phyloP scores from a whole-genome alignment of 2,113 vertebrate genomes.

The Taurulus bubalis region DNA sequence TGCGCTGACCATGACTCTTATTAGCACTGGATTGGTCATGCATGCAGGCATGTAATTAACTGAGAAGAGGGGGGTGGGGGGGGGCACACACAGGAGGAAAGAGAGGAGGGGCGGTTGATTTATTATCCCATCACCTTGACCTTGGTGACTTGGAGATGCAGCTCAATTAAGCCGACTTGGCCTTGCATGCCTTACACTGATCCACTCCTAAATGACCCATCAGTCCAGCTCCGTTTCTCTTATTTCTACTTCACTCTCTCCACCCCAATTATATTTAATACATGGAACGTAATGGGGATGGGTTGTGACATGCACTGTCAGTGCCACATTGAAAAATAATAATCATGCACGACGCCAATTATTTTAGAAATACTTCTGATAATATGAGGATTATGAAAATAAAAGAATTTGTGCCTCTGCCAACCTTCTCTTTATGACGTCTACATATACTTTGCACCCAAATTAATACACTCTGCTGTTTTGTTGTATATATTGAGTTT shows the following conservation, averaged over 20 bases:
- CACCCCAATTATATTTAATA: constrained; percentile 11
- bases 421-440: background rate
- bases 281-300: constrained; percentile 11
- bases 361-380: background rate
- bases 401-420: background rate
- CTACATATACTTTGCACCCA: too few species aligned
- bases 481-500: too few species aligned
- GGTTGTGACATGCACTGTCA: constrained; percentile 2
- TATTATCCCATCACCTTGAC: constrained; percentile 82
- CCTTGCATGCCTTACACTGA: constrained; percentile 48
- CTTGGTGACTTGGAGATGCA: constrained; percentile 72
- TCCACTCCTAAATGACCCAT: constrained; percentile 67
- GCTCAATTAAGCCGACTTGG: constrained; percentile 78
- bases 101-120: constrained; percentile 67
- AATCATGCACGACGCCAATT: background rate
- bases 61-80: constrained; percentile 15
- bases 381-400: constrained; percentile 10
- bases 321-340: constrained; percentile 13
- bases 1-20: constrained; percentile 67
- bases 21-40: constrained; percentile 74
- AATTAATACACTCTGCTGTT: too few species aligned
- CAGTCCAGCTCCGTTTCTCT: constrained; percentile 16
- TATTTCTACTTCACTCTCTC: constrained; percentile 16
- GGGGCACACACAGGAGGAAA: background rate
- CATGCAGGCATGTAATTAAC: constrained; percentile 79